Conservation (phyloP, 2,888 invertebrate genomes). For the Synergus gifuensis region DNA sequence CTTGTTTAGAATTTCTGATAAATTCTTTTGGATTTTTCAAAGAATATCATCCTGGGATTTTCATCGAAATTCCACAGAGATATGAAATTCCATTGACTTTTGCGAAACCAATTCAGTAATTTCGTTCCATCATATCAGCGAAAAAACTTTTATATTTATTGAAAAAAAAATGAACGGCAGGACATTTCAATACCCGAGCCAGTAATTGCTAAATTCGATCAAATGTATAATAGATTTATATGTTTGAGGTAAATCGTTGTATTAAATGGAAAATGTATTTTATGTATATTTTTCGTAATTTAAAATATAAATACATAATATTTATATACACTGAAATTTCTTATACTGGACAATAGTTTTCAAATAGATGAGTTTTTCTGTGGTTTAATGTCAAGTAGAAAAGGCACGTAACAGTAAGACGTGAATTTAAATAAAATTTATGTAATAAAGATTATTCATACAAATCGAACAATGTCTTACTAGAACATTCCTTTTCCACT, state of each 20-base stretch:
- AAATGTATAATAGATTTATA: too few species aligned
- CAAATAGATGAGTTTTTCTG: neutral
- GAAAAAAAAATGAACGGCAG: neutral
- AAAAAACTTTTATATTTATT: slow-evolving; percentile 26
- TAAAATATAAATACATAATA: too few species aligned
- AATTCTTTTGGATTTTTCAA: neutral
- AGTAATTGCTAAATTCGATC: neutral
- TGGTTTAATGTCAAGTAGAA: slow-evolving; percentile 20
- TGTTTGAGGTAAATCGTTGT: neutral
- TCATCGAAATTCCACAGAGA: neutral
- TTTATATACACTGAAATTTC: too few species aligned
- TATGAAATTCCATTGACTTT: neutral
- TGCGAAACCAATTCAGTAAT: neutral
- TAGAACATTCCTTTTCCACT: too few species aligned
- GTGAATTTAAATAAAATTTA: neutral
- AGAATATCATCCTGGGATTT: neutral
- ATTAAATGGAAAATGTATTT: neutral
- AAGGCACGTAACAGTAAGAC: slow-evolving; percentile 1
- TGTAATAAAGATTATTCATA: too few species aligned
- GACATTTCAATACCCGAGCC: neutral
- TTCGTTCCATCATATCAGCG: neutral
- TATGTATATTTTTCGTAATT: too few species aligned
- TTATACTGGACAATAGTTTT: too few species aligned
- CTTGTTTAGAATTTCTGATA: neutral
- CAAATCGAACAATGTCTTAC: too few species aligned